A percentile compares a stretch with the other conserved stretches of the same genome.
These are phyloP conservation scores for Steatocranus sp. DNA, from an alignment of 2,797 vertebrate genomes.

Conservation along the genomic window DNA sequence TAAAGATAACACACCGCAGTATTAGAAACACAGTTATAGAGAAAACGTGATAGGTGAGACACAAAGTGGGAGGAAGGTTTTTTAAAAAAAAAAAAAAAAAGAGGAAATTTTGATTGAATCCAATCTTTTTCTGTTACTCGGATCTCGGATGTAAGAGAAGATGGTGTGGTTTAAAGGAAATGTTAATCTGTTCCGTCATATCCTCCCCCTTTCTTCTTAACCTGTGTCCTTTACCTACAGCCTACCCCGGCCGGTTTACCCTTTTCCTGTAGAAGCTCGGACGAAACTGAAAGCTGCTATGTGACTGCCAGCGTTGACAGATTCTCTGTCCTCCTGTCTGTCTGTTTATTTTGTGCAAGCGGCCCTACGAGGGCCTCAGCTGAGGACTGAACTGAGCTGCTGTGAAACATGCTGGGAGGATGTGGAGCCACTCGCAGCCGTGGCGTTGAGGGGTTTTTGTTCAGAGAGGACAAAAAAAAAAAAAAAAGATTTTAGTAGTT, in stretches of 20 bases:
- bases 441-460: constrained; percentile 52
- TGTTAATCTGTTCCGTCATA: constrained; percentile 33
- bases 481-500: constrained; percentile 78
- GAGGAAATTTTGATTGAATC: constrained; percentile 23
- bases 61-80: neutral
- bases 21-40: constrained; percentile 40
- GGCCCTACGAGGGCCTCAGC: constrained; percentile 52
- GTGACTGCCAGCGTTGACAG: constrained; percentile 77
- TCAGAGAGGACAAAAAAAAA: constrained; percentile 67
- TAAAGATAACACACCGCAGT: constrained; percentile 26
- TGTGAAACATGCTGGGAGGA: constrained; percentile 69
- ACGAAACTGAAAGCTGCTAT: constrained; percentile 80
- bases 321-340: constrained; percentile 57
- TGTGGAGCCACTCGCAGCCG: constrained; percentile 52
- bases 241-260: constrained; percentile 33
- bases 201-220: constrained; percentile 27
- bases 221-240: constrained; percentile 16
- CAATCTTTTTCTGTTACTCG: constrained; percentile 73
- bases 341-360: constrained; percentile 9
- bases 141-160: constrained; percentile 62
- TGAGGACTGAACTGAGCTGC: constrained; percentile 71
- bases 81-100: neutral
- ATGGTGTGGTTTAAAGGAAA: constrained; percentile 37
- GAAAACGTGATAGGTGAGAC: constrained; percentile 22
- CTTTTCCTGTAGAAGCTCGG: constrained; percentile 57